Evolutionary conservation across 2,797 vertebrate genomes (phyloP), one percentile per base, ranked within the genome.

Genomic region (Rhinophrynus dorsalis): DNA sequence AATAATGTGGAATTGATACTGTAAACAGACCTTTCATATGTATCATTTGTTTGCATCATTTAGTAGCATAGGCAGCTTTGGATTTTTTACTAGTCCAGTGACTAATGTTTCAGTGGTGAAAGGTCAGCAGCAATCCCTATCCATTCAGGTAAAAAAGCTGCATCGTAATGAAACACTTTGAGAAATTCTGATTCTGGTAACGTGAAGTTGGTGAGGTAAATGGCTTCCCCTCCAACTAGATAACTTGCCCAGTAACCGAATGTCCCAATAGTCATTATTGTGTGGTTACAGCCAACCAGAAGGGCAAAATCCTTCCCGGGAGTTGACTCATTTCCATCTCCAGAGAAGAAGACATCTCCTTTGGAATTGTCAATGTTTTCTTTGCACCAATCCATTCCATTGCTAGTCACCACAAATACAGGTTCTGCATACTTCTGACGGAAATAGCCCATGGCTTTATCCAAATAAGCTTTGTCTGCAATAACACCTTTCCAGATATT

Each of bases 231-330:
- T 0, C 84, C 82, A 0, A 60, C 58, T 0, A 88, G 71, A 38
- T 86, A 87, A 57, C 70, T 73, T 0, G 74, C 83, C 85, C 86
- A 88, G 57, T 80, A 69, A 5, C 85, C 84, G 1, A 88, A 87
- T 0, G 83, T 86, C 0, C 84, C 85, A 3, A 86, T 70, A 3
- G 85, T 87, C 73, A 85, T 83, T 40, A 85, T 3, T 2, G 79
- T 87, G 55, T 87, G 86, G 67, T 85, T 85, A 18, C 85, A 87
- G 37, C 83, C 77, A 0, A 6, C 58, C 23, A 88, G 74, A 37
- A 86, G 62, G 0, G 84, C 81, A 2, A 85, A 81, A 35, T 87
- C 85, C 35, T 48, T 76, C 20, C 50, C 76, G 6, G 83, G 83
- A 0, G 80, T 80, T 3, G 54, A 56, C 15, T 82, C 75, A 0